These are phyloP conservation scores for Lampris megalopsis DNA, from an alignment of 2,113 vertebrate species.

Conservation along the genomic window DNA sequence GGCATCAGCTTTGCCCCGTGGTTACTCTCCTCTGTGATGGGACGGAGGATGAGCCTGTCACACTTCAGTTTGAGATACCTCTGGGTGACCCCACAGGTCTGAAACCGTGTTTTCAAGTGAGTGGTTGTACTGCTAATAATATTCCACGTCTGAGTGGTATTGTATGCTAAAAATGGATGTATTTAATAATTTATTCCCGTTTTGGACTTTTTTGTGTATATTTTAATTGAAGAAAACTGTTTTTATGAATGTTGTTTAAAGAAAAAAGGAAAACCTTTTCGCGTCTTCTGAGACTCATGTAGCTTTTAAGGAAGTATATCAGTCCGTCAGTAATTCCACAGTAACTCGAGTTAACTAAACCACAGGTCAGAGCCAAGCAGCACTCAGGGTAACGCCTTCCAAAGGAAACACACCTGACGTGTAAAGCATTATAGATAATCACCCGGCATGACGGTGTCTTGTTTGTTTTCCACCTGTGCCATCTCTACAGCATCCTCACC, in stretches of 20 bases:
- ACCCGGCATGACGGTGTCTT: conserved; percentile 5
- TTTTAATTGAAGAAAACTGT: conserved; percentile 55
- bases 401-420: conserved; percentile 66
- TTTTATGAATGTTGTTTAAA: conserved; percentile 65
- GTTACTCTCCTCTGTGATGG: conserved; percentile 46
- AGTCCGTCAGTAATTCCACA: conserved; percentile 31
- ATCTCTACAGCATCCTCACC: conserved; percentile 48
- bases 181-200: conserved; percentile 77
- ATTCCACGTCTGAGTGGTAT: conserved; percentile 46
- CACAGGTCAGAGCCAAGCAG: conserved; percentile 44
- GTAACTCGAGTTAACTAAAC: conserved; percentile 19
- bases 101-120: conserved; percentile 55
- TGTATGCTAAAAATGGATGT: conserved; percentile 65
- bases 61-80: conserved; percentile 63
- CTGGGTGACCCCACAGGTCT: conserved; percentile 66
- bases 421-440: conserved; percentile 40
- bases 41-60: conserved; percentile 51
- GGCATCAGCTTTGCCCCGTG: conserved; percentile 42
- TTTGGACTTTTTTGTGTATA: conserved; percentile 67
- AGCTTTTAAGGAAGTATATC: conserved; percentile 53
- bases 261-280: neutral
- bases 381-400: conserved; percentile 75
- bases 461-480: conserved; percentile 50
- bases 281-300: conserved; percentile 51
- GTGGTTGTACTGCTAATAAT: conserved; percentile 65